These are phyloP conservation scores for Lithophane leautieri DNA, from an alignment of 2,888 invertebrate genomes.

Conservation along the genomic window DNA sequence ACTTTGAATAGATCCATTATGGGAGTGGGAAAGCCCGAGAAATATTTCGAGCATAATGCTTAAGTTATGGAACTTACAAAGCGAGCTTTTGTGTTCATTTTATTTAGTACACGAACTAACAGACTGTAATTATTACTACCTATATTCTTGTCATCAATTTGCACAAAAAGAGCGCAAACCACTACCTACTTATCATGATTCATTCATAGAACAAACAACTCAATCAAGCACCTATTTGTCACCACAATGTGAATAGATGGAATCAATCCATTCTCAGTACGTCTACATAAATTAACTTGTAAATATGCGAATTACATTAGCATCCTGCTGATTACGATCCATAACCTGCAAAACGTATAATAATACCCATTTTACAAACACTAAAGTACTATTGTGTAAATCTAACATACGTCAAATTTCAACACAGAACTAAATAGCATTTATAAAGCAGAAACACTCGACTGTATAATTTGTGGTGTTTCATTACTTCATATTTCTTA, in stretches of 20 bases:
- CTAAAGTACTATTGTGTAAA: conserved; percentile 57
- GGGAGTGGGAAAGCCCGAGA: conserved; percentile 46
- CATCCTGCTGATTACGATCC: conserved; percentile 53
- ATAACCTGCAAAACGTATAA: conserved; percentile 47
- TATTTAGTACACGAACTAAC: conserved; percentile 10
- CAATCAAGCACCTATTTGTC: conserved; percentile 38
- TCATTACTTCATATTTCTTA: conserved; percentile 84
- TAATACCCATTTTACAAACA: conserved; percentile 55
- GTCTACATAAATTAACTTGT: conserved; percentile 34
- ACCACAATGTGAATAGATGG: conserved; percentile 29
- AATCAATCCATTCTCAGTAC: conserved; percentile 33
- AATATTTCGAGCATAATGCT: conserved; percentile 45
- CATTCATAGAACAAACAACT: conserved; percentile 31
- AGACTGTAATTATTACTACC: conserved; percentile 34
- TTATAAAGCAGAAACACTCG: conserved; percentile 68
- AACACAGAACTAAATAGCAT: conserved; percentile 68
- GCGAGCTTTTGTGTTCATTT: conserved; percentile 40
- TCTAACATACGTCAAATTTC: conserved; percentile 67
- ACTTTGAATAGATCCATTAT: conserved; percentile 56
- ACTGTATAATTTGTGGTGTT: conserved; percentile 77
- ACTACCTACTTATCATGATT: conserved; percentile 3
- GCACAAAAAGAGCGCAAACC: conserved; percentile 31
- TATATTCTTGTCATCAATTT: conserved; percentile 15
- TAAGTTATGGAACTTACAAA: conserved; percentile 21
- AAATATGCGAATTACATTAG: conserved; percentile 53